Base-by-base conservation (phyloP, 2,113 vertebrate genomes). In the Mormyrus lacerda region DNA sequence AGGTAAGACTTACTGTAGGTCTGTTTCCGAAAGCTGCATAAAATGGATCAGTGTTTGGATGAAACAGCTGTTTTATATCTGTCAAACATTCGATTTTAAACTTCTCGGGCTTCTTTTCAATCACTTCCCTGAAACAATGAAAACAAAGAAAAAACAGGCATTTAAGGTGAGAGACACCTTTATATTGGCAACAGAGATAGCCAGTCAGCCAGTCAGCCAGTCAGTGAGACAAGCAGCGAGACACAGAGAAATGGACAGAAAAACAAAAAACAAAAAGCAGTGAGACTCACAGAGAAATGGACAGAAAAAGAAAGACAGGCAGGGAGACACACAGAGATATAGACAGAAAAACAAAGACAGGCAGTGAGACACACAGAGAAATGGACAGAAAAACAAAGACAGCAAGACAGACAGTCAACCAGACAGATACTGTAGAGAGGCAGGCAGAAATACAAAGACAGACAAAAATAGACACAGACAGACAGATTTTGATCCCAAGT, bases 31-130 rank as follows among this genome's bases (percentile, higher is more conserved):
- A 99, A 0, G 98, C 98, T 92, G 98, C 98, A 17, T 99, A 99
- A 92, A 99, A 99, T 1, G 98, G 98, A 51, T 99, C 95, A 4
- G 93, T 96, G 92, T 98, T 99, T 8, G 98, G 98, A 90, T 95
- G 95, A 94, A 99, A 99, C 88, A 99, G 94, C 89, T 98, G 97
- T 93, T 96, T 98, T 90, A 99, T 99, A 92, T 99, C 98, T 0
- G 95, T 99, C 92, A 99, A 94, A 94, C 98, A 99, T 61, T 99
- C 97, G 90, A 99, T 97, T 96, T 99, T 99, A 93, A 99, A 99
- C 95, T 96, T 99, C 93, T 99, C 98, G 2, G 98, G 98, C 91
- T 99, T 99, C 95, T 99, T 99, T 93, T 99, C 98, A 76, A 99
- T 99, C 91, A 99, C 98, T 92, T 99, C 98, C 91, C 98, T 99